These are phyloP conservation scores for Monomorium pharaonis DNA, from an alignment of 1,140 invertebrate genomes.

Conservation along the genomic window DNA sequence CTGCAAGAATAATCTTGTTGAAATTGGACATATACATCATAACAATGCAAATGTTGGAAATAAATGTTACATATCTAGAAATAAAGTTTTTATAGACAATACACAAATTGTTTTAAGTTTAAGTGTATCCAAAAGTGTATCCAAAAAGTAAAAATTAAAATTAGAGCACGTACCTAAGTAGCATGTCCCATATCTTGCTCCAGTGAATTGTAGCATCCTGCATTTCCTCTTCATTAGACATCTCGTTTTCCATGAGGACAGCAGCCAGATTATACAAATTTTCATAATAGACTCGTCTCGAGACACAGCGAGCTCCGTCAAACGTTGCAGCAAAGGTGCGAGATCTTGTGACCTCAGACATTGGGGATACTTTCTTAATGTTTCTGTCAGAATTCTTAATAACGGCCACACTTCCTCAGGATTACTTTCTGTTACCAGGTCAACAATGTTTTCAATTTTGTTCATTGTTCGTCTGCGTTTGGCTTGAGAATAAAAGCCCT, in stretches of 20 bases:
- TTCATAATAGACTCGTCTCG: slow-evolving; percentile 78
- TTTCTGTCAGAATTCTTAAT: slow-evolving; percentile 73
- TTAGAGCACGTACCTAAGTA: slow-evolving; percentile 77
- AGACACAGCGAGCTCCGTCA: slow-evolving; percentile 77
- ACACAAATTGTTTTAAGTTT: too few species aligned
- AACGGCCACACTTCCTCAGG: slow-evolving; percentile 70
- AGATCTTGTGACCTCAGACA: slow-evolving; percentile 78
- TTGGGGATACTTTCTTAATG: slow-evolving; percentile 81
- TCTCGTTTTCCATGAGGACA: slow-evolving; percentile 76
- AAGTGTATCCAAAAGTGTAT: neutral
- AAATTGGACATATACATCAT: neutral
- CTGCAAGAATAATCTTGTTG: slow-evolving; percentile 62
- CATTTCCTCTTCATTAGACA: slow-evolving; percentile 53
- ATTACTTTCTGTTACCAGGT: slow-evolving; percentile 66
- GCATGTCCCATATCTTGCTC: slow-evolving; percentile 82
- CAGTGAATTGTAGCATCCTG: slow-evolving; percentile 74
- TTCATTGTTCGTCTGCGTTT: slow-evolving; percentile 68
- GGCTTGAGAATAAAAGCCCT: slow-evolving; percentile 36
- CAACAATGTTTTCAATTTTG: slow-evolving; percentile 63
- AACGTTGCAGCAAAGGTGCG: slow-evolving; percentile 76
- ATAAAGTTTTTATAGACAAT: neutral
- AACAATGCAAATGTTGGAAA: neutral
- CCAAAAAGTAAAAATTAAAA: neutral
- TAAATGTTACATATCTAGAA: neutral
- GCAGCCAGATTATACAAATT: slow-evolving; percentile 79